These are phyloP conservation scores for Zaprionus gabonicus DNA, from an alignment of 1,140 invertebrate species.

Conservation along the genomic window DNA sequence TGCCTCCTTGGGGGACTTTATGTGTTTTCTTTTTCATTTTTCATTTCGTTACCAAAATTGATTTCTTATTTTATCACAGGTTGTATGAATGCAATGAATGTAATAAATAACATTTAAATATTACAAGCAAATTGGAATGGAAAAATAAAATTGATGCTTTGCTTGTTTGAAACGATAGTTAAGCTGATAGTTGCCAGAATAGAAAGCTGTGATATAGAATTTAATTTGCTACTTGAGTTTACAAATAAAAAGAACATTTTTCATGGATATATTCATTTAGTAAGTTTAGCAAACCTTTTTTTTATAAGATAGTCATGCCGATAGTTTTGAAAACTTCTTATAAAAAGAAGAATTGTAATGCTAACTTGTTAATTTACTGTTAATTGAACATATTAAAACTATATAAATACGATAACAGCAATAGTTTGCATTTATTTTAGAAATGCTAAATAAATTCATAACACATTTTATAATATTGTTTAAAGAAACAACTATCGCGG, in stretches of 20 bases:
- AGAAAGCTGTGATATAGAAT: not conserved
- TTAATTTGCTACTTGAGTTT: not conserved
- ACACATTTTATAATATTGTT: no score
- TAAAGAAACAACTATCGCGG: no score
- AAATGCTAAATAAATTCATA: no score
- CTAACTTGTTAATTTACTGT: not conserved
- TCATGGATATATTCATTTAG: no score
- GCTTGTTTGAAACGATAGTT: not conserved
- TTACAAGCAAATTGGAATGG: no score
- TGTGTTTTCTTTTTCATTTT: slow-evolving; percentile 6
- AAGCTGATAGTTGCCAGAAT: not conserved
- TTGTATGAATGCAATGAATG: no score
- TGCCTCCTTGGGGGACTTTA: not conserved
- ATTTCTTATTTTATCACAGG: not conserved
- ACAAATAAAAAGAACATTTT: no score
- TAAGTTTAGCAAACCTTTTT: no score
- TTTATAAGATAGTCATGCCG: not conserved
- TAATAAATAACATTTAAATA: no score
- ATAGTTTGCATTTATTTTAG: no score
- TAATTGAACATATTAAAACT: no score
- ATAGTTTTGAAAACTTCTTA: not conserved
- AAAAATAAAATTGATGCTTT: not conserved
- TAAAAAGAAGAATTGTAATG: not conserved
- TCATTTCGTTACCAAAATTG: slow-evolving; percentile 5
- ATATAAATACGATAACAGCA: no score